Evolutionary conservation across 2,797 vertebrate species (phyloP), one percentile per base, ranked within the genome.

Genomic region (Eurystomus glaucurus): DNA sequence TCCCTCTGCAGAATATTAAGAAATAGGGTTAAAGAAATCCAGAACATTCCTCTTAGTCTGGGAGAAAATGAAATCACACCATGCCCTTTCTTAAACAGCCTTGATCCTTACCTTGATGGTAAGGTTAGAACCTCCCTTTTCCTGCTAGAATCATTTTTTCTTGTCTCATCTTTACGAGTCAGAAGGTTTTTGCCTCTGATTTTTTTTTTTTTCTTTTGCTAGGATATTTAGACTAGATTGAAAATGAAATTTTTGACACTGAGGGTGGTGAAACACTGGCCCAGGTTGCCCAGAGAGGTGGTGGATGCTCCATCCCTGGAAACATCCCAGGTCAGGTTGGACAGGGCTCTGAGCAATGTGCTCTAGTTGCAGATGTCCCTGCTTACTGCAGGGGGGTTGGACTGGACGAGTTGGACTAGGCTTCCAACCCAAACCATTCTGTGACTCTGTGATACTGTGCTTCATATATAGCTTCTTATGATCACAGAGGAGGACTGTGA

Each of bases 401-500:
- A n/a, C 14, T 23, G 9, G 62, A n/a, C n/a, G 21, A 35, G 41
- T 43, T 43, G 41, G 41, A 43, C 41, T 43, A 43, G 41, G 41
- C 41, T 15, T 65, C 31, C 41, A 20, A 45, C 20, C 14, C 41
- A 45, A 35, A 45, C 21, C 21, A 46, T 14, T 64, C 54, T 57
- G n/a, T n/a, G 22, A 57, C 19, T 57, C 20, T 4, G 10, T 43
- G 39, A 64, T 22, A 9, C 28, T 64, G 29, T 22, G 25, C 61
- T 80, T 68, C 76, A 46, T 66, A 21, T 41, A 28, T 43, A 50
- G 45, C 25, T 52, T 61, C 35, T 39, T 58, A 15, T 0, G 1
- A n/a, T 31, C n/a, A 22, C 0, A 0, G 58, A 41, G 39, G 39
- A 82, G 58, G 74, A 45, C 51, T 31, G 2, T 26, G 66, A 54